These are phyloP conservation scores for Xanthia icteritia DNA, from an alignment of 2,888 invertebrate species.

Conservation along the genomic window DNA sequence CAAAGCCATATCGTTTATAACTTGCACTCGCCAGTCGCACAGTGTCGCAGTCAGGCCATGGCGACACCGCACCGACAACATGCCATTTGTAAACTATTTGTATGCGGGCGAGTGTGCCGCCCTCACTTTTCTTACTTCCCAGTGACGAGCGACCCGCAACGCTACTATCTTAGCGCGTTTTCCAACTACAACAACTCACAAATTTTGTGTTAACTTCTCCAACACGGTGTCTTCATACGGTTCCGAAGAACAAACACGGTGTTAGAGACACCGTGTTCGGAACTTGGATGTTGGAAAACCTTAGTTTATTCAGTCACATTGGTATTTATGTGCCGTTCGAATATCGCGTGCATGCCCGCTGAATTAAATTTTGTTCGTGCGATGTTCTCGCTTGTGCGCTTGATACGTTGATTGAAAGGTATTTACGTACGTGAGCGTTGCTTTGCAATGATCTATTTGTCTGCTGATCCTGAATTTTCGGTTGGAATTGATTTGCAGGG, in stretches of 20 bases:
- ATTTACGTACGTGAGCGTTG: conserved; percentile 77
- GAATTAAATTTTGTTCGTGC: conserved; percentile 81
- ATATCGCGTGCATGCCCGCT: conserved; percentile 77
- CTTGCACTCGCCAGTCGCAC: conserved; percentile 54
- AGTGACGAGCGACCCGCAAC: conserved; percentile 82
- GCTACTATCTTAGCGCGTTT: conserved; percentile 72
- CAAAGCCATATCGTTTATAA: conserved; percentile 52
- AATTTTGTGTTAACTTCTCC: conserved; percentile 58
- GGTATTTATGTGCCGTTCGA: conserved; percentile 78
- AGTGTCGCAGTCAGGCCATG: conserved; percentile 61
- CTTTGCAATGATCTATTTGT: conserved; percentile 65
- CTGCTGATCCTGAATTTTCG: conserved; percentile 50
- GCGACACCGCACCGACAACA: conserved; percentile 77
- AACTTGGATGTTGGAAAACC: conserved; percentile 57
- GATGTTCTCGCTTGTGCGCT: conserved; percentile 72
- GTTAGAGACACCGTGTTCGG: too few species aligned
- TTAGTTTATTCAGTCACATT: conserved; percentile 73
- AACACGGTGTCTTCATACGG: conserved; percentile 64
- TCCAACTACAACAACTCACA: conserved; percentile 67
- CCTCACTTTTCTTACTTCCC: conserved; percentile 89
- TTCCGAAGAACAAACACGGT: conserved; percentile 48
- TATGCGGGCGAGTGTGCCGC: conserved; percentile 86
- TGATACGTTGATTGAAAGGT: conserved; percentile 84
- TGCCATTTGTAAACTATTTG: conserved; percentile 91
- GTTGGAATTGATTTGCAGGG: conserved; percentile 43